These are phyloP conservation scores for Agriopis marginaria DNA, from an alignment of 2,888 invertebrate species.

Conservation along the genomic window DNA sequence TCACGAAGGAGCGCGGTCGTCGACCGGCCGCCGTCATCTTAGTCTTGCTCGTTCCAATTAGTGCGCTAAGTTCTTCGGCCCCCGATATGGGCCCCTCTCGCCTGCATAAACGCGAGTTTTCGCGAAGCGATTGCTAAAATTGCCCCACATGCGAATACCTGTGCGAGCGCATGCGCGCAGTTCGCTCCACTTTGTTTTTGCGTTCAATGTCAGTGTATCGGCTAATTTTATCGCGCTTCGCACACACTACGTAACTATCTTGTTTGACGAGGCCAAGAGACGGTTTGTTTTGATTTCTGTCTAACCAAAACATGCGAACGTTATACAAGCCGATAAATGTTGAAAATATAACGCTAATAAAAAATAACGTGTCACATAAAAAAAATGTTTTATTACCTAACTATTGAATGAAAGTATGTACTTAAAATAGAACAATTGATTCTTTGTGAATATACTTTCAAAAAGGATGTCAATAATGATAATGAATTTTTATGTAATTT, in stretches of 20 bases:
- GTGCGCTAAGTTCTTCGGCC: slow-evolving; percentile 57
- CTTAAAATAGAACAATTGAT: not conserved
- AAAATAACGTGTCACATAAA: slow-evolving; percentile 26
- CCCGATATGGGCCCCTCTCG: slow-evolving; percentile 66
- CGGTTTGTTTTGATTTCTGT: slow-evolving; percentile 80
- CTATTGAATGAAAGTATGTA: slow-evolving; percentile 2
- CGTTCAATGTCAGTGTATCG: slow-evolving; percentile 86
- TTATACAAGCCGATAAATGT: slow-evolving; percentile 50
- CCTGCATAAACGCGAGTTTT: slow-evolving; percentile 59
- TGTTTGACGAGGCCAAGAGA: slow-evolving; percentile 78
- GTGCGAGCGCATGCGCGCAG: slow-evolving; percentile 71
- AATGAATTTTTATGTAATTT: too few species aligned
- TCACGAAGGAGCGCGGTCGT: slow-evolving; percentile 68
- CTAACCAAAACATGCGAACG: slow-evolving; percentile 65
- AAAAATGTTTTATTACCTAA: slow-evolving; percentile 26
- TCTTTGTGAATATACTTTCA: not conserved
- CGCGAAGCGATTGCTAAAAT: slow-evolving; percentile 68
- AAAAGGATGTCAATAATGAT: too few species aligned
- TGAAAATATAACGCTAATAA: slow-evolving; percentile 36
- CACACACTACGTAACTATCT: slow-evolving; percentile 77
- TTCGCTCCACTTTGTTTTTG: slow-evolving; percentile 83
- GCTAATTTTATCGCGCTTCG: slow-evolving; percentile 84
- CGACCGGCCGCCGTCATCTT: slow-evolving; percentile 69
- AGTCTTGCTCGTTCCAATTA: slow-evolving; percentile 63
- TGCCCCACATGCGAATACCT: slow-evolving; percentile 62